Evolutionary conservation across 1,140 invertebrate species (phyloP).

Genomic region (fruit fly (Drosophila melanogaster)): Release_6_plus_ISO1_MT NT_037436.4:13380001-13380500

Average conservation of each 20-base stretch:
- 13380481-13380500: constrained; percentile 49
- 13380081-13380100: constrained; percentile 78
- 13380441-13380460: constrained; percentile 46
- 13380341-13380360: not conserved
- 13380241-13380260: constrained; percentile 50
- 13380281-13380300: constrained; percentile 53
- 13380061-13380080: constrained; percentile 62
- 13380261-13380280: constrained; percentile 70
- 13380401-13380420: constrained; percentile 42
- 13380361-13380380: not conserved
- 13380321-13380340: not conserved
- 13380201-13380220: constrained; percentile 65
- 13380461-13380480: constrained; percentile 19
- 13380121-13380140: constrained; percentile 61
- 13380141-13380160: constrained; percentile 48
- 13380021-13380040: not conserved
- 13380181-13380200: constrained; percentile 34
- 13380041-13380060: not conserved
- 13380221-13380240: constrained; percentile 54
- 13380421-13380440: constrained; percentile 72
- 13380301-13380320: constrained; percentile 40
- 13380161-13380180: not conserved
- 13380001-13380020: not conserved
- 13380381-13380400: not conserved
- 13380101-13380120: constrained; percentile 45